Evolutionary conservation across 2,888 invertebrate genomes (phyloP), one percentile per base, ranked within the genome.

Genomic region (Oeneis ivallda): DNA sequence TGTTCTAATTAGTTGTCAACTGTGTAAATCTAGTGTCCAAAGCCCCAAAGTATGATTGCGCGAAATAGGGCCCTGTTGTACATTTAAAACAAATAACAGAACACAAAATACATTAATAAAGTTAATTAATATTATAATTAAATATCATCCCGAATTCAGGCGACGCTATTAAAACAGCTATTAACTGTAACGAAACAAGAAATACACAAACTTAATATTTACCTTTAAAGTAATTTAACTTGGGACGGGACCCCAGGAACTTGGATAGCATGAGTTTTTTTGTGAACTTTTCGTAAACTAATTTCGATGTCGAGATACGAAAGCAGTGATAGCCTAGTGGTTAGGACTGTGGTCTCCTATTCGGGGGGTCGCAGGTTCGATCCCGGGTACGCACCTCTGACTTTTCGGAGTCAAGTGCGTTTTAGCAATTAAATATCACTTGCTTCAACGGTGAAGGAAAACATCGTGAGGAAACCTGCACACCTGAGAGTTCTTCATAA

Each of bases 161-260:
- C 49, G 59, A 47, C 59, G 50, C 41, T 47, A 54, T 57, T 59
- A 62, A 64, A 60, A 63, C 37, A 56, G 41, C 61, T 60, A 70
- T 70, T 59, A 64, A 68, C 58, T 64, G 61, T 56, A 56, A 19
- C 47, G 62, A 60, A 64, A 70, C 62, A 64, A 64, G 67, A 67
- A 60, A 59, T 59, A 63, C 63, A 67, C 63, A 69, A 62, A 61
- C 43, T 61, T 61, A 66, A 56, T 71, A 66, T 70, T 68, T 66
- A 69, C 71, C 64, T 64, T 67, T 45, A 67, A 72, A 73, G 72
- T 73, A 73, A 74, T 75, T 73, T 70, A 75, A 74, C 72, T 74
- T 73, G 65, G 62, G 70, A 66, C 71, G 19, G 49, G 3, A 19
- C 4, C 10, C 17, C 10, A n/a, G n/a, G n/a, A n/a, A n/a, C n/a